Evolutionary conservation across 1,140 invertebrate genomes (phyloP), one percentile per base, ranked within the genome.

Genomic region (Metaphire vulgaris): DNA sequence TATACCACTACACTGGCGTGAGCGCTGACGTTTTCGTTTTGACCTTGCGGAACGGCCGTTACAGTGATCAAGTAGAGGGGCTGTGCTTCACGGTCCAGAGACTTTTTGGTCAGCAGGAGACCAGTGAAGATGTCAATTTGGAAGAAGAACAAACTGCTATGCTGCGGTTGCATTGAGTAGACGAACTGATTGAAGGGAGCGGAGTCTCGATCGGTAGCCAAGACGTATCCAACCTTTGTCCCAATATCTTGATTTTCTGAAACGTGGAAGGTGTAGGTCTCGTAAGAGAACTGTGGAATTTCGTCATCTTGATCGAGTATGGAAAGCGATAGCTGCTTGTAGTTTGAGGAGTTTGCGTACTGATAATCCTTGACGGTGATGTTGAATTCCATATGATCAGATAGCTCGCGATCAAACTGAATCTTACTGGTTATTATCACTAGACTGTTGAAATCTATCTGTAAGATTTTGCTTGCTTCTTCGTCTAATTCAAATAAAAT

Each of bases 51-150:
- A 21, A 21, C 21, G 6, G 41, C 41, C 21, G 21, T 12, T 6
- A 56, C 41, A 21, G 41, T 56, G 21, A 56, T 56, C 6, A 12
- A 12, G 41, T 12, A 56, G 21, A 56, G 6, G 6, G 41, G 21
- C 21, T 56, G 41, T 21, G 41, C 6, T 21, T 56, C 41, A 12
- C 41, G 41, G 21, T 56, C 41, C 21, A 56, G 41, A 56, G 21
- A 6, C 21, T 6, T 21, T 21, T 56, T 56, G 6, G 41, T 56
- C 6, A 56, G 41, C 41, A 56, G 21, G 6, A 12, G 41, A 56
- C 41, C 41, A 21, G 41, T 56, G 41, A 56, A 56, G 41, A 56
- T 56, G 41, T 56, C 41, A 56, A 56, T 56, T 56, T 56, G 41
- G 41, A 56, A 56, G 41, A 56, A 56, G 21, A 56, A 21, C 6